Percentiles rank a stretch among this genome's conserved stretches.
Conservation (phyloP, 1,140 invertebrate species). For the Macrobrachium rosenbergii region DNA sequence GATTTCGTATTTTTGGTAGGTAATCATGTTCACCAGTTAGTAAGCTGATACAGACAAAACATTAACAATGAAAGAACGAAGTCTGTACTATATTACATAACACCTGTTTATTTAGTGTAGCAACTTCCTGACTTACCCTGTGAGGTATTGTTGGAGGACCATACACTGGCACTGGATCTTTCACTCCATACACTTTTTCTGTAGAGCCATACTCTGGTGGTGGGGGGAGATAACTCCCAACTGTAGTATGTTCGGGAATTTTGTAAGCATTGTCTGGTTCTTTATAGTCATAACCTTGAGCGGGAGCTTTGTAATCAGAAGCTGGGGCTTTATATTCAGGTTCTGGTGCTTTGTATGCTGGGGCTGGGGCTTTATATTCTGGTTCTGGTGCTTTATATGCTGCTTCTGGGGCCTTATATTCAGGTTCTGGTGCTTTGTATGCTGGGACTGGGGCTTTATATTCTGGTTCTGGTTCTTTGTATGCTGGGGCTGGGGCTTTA, state of each 20-base stretch:
- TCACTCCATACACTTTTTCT: background rate
- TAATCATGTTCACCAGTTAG: too few relatives aligned
- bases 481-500: too few relatives aligned
- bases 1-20: too few relatives aligned
- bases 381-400: background rate
- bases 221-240: background rate
- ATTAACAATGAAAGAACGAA: too few relatives aligned
- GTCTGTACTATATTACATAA: too few relatives aligned
- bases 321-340: background rate
- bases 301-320: background rate
- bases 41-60: too few relatives aligned
- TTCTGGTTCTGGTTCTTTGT: background rate
- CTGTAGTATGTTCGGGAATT: background rate
- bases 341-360: background rate
- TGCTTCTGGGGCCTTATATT: background rate
- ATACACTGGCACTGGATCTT: background rate
- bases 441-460: background rate
- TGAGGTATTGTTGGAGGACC: background rate
- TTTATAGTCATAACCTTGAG: background rate
- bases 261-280: background rate
- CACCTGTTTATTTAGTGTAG: too few relatives aligned
- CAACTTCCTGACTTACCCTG: background rate
- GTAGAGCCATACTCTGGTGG: background rate
- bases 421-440: constrained; percentile 12
- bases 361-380: background rate